Evolutionary conservation across 2,888 invertebrate species (phyloP), one percentile per base, ranked within the genome.

Genomic region (Tipula unca): DNA sequence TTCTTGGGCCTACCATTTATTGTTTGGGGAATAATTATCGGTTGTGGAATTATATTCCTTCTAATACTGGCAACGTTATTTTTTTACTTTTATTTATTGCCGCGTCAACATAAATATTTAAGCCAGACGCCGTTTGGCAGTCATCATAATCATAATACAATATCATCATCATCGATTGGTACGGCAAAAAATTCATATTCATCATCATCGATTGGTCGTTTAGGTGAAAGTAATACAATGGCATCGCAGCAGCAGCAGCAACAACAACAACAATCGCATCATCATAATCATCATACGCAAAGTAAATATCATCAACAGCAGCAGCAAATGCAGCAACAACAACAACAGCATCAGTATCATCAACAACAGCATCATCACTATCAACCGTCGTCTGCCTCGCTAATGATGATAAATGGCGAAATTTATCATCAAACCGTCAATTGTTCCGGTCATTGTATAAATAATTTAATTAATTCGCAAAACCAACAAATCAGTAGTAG

Each of bases 41-140:
- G 87, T 83, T 86, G 86, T 85, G 36, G 87, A 29, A 86, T 88
- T 36, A 86, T 87, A 54, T 17, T 87, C 20, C 39, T 87, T 54
- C 36, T 87, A n/a, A 85, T 86, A 86, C 39, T 87, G 85, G 86
- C 86, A 20, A 83, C 87, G 86, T 36, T 87, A 29, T 87, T 88
- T 48, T 86, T 87, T 42, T 88, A 87, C 48, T 88, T 87, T 86
- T 88, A 87, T 87, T 85, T 88, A 84, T 84, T 87, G 84, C 87
- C 88, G 84, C 86, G 85, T 82, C 87, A 83, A 83, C 83, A 83
- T 83, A 83, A 83, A 83, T 83, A 83, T 32, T 83, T 83, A 54
- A 87, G 87, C 82, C 86, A 86, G 5, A 85, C 85, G 25, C 42
- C 42, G n/a, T 39, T 86, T 82, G 84, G 86, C 87, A 86, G 82